These are phyloP conservation scores for Butastur rufipennis DNA, from an alignment of 2,113 vertebrate genomes.

Conservation along the genomic window DNA sequence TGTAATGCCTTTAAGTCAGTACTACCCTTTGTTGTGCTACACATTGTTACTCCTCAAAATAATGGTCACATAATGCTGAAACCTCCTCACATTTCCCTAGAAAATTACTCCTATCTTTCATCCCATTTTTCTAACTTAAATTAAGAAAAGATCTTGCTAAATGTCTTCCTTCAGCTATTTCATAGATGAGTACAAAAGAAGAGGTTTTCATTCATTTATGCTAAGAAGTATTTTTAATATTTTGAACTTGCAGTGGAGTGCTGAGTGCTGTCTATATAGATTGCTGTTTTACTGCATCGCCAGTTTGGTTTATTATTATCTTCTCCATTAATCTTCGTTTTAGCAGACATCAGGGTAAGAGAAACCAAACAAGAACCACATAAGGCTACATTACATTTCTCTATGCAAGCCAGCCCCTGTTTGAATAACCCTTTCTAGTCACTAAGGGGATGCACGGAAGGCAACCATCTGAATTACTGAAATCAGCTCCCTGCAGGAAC, in stretches of 20 bases:
- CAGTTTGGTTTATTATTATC: neutral
- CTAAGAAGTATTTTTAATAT: neutral
- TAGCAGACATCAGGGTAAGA: neutral
- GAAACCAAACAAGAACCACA: neutral
- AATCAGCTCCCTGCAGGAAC: neutral
- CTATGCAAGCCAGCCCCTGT: neutral
- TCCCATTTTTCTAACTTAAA: neutral
- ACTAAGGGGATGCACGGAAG: neutral
- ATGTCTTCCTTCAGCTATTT: neutral
- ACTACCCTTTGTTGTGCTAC: neutral
- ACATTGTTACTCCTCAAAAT: neutral
- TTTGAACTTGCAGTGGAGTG: neutral
- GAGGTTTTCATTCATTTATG: neutral
- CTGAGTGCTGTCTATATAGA: neutral
- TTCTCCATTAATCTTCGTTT: neutral
- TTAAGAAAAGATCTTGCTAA: neutral
- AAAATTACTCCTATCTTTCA: neutral
- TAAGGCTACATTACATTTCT: neutral
- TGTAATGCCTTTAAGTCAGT: neutral
- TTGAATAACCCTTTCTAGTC: neutral
- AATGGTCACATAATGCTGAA: neutral
- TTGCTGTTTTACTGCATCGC: neutral
- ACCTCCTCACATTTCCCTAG: neutral
- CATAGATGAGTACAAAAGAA: neutral
- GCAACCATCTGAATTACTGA: neutral